phyloP scores from a whole-genome alignment of 2,113 vertebrate species.

The Gila orcuttii region DNA sequence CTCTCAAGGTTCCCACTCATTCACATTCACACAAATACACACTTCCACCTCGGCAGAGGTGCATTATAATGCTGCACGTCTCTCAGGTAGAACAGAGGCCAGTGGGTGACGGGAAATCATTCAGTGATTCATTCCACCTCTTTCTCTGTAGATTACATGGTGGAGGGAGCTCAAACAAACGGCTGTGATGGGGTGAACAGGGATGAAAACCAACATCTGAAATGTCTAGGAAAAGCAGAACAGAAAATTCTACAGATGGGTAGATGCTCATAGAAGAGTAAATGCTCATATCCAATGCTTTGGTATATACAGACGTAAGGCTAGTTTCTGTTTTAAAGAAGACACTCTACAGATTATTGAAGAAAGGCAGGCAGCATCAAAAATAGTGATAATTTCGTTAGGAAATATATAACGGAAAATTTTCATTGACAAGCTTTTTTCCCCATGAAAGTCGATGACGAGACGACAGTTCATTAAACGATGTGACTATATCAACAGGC shows the following conservation, averaged over 20 bases:
- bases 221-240: not conserved
- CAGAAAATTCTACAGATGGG: not conserved
- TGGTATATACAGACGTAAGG: too few relatives aligned
- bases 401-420: too few relatives aligned
- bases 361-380: too few relatives aligned
- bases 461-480: too few relatives aligned
- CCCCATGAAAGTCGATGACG: too few relatives aligned
- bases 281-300: too few relatives aligned
- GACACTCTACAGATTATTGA: too few relatives aligned
- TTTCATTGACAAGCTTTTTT: too few relatives aligned
- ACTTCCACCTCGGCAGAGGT: not conserved
- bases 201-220: slow-evolving; percentile 4
- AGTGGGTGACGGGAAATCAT: slow-evolving; percentile 62
- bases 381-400: too few relatives aligned
- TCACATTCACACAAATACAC: slow-evolving; percentile 30
- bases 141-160: slow-evolving; percentile 57
- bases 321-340: too few relatives aligned
- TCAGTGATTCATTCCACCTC: slow-evolving; percentile 65
- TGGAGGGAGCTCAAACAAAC: slow-evolving; percentile 30
- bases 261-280: not conserved
- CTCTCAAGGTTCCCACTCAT: slow-evolving; percentile 16
- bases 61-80: slow-evolving; percentile 10
- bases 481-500: too few relatives aligned
- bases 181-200: slow-evolving; percentile 2
- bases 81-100: slow-evolving; percentile 32